Evolutionary conservation across 2,113 vertebrate genomes (phyloP).

Genomic region (Hucho hucho): DNA sequence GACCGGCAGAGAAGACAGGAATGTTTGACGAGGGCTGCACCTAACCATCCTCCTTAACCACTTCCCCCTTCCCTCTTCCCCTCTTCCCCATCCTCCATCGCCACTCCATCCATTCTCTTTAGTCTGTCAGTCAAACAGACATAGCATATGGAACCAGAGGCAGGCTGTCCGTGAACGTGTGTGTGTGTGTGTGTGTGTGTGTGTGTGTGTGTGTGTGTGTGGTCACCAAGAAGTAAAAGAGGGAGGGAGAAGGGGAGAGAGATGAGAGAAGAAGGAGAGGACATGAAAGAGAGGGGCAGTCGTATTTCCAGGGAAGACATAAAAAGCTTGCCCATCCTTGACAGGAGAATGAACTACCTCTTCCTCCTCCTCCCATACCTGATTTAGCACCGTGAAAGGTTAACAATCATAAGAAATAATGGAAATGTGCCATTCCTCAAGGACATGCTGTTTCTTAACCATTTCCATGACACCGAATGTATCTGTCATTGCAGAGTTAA

Average conservation of each 20-base stretch:
- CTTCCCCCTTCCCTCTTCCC: slow-evolving; percentile 55
- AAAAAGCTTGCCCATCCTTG: slow-evolving; percentile 3
- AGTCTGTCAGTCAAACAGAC: slow-evolving; percentile 59
- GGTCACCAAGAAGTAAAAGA: neutral
- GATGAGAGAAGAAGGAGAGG: neutral
- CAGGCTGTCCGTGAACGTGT: neutral
- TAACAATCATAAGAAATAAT: neutral
- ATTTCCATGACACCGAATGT: too few species aligned
- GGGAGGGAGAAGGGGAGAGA: slow-evolving; percentile 18
- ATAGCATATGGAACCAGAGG: neutral
- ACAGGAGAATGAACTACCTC: neutral
- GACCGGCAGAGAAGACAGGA: slow-evolving; percentile 69
- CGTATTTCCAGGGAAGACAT: neutral
- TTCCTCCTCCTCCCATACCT: neutral
- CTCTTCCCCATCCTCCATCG: slow-evolving; percentile 24
- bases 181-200: neutral
- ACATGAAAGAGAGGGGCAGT: neutral
- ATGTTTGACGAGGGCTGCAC: slow-evolving; percentile 61
- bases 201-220: neutral
- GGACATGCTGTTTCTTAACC: neutral
- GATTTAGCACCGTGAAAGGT: neutral
- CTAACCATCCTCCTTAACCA: slow-evolving; percentile 55
- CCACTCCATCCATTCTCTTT: slow-evolving; percentile 24
- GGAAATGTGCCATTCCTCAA: neutral
- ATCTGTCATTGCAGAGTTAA: too few species aligned